phyloP scores from a whole-genome alignment of 2,797 vertebrate species.

The Phaenicophaeus curvirostris region DNA sequence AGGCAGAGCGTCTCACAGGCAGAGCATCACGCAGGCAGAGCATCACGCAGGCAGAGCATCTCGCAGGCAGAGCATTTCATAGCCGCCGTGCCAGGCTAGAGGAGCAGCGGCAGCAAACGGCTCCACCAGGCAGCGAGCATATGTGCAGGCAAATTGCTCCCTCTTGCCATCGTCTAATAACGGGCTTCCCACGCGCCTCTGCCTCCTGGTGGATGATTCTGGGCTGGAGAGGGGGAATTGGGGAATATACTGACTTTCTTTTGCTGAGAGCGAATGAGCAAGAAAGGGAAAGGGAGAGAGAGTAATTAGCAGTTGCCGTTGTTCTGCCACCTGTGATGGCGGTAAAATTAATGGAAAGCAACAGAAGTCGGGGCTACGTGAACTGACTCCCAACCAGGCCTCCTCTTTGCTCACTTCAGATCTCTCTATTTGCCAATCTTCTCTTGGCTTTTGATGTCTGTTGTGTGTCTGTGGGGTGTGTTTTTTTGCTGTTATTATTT shows the following conservation, averaged over 20 bases:
- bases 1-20: too few species aligned
- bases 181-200: not conserved
- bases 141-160: not conserved
- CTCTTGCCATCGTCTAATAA: not conserved
- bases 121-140: not conserved
- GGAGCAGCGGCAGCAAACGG: not conserved
- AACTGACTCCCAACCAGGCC: constrained; percentile 60
- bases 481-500: constrained; percentile 59
- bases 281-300: not conserved
- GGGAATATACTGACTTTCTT: not conserved
- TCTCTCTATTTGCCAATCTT: constrained; percentile 65
- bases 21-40: too few species aligned
- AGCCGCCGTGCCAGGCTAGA: not conserved
- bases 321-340: constrained; percentile 42
- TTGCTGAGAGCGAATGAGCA: not conserved
- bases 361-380: constrained; percentile 62
- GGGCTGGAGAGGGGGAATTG: not conserved
- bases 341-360: constrained; percentile 59
- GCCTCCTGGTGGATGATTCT: not conserved
- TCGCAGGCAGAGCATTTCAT: fast-evolving
- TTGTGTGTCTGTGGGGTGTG: constrained; percentile 60
- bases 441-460: constrained; percentile 66
- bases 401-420: constrained; percentile 56
- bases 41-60: too few species aligned
- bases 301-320: constrained; percentile 62